Evolutionary conservation across 2,797 vertebrate genomes (phyloP), one percentile per base, ranked within the genome.

Genomic region (Labeo calbasu): DNA sequence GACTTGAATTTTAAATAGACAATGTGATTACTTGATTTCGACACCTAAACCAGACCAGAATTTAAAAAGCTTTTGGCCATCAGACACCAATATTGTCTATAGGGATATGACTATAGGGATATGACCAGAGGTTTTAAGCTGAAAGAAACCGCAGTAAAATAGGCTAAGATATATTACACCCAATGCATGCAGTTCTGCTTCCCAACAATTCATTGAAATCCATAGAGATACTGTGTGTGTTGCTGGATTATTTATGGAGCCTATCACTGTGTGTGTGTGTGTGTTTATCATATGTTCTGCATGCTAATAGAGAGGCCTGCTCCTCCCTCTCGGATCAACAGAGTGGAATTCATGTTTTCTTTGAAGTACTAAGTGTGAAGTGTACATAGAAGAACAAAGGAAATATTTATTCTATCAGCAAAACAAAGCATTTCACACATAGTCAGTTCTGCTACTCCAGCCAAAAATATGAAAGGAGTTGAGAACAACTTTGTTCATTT

Each of bases 131-230:
- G 68, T 65, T 81, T 50, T 25, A 53, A 68, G 23, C 25, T 73
- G 13, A 50, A 66, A 32, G 57, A 36, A 75, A 73, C 12, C 4
- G 46, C 32, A 50, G 28, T 51, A 46, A 79, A 66, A 66, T 48
- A 87, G 32, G 80, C 90, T 87, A 84, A 88, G 84, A 71, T 53
- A 86, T 87, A 87, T 89, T 87, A 88, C 85, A 87, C 85, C 50
- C 12, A 82, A 66, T 48, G 82, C 68, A 88, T 71, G 12, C 46
- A 61, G 15, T 76, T 82, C 83, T 89, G 68, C 63, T 84, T 66
- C 36, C 12, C 23, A 11, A n/a, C 11, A 51, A 14, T 36, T 53
- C 1, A 36, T 15, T 25, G 77, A 79, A 7, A 51, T 66, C 46
- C 61, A 79, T 36, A 32, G 6, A 66, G 61, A 15, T 48, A 69